Conservation (phyloP, 2,888 invertebrate species). For the Netelia virgata region DNA sequence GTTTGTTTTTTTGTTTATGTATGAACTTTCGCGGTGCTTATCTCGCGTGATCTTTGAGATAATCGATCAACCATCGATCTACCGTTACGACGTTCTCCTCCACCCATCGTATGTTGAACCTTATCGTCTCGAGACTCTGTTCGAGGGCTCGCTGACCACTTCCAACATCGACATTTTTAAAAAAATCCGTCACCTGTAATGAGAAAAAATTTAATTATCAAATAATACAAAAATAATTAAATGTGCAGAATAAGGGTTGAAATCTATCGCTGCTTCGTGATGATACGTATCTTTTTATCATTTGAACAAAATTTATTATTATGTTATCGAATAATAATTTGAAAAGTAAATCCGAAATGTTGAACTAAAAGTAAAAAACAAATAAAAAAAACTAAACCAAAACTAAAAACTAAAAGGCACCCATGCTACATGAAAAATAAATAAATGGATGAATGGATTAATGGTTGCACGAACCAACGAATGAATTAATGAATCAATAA, state of each 20-base stretch:
- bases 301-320: constrained; percentile 35
- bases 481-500: too few relatives aligned
- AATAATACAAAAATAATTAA: too few relatives aligned
- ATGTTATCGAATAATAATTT: constrained; percentile 9
- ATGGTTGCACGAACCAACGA: too few relatives aligned
- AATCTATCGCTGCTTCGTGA: too few relatives aligned
- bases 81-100: constrained; percentile 86
- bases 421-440: too few relatives aligned
- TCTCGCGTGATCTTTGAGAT: constrained; percentile 75
- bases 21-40: constrained; percentile 54
- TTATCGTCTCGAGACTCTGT: constrained; percentile 92
- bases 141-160: constrained; percentile 88
- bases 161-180: constrained; percentile 86
- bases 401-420: too few relatives aligned
- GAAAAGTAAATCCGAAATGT: too few relatives aligned
- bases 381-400: too few relatives aligned
- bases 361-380: too few relatives aligned
- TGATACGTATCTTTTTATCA: too few relatives aligned
- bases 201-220: constrained; percentile 67
- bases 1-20: constrained; percentile 10
- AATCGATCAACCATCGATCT: constrained; percentile 86
- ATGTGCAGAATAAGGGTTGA: too few relatives aligned
- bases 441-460: too few relatives aligned
- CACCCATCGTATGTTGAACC: constrained; percentile 94
- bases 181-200: constrained; percentile 88